phyloP scores from a whole-genome alignment of 1,140 invertebrate genomes.

The Arctopsyche grandis region DNA sequence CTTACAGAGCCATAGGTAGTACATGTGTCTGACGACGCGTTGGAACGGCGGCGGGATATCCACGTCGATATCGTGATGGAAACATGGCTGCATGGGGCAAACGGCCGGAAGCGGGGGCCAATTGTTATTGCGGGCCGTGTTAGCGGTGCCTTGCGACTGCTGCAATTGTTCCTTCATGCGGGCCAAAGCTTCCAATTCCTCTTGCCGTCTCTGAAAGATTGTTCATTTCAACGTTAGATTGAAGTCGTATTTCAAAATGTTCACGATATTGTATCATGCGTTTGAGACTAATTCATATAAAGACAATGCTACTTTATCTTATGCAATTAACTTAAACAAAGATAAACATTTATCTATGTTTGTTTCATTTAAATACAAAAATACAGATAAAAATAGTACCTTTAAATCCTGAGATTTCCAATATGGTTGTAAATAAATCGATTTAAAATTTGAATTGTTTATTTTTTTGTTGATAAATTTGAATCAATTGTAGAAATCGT shows the following conservation, averaged over 20 bases:
- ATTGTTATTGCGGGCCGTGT: conserved; percentile 88
- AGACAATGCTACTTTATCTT: background rate
- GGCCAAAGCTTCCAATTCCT: conserved; percentile 88
- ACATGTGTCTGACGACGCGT: conserved; percentile 91
- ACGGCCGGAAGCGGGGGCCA: conserved; percentile 96
- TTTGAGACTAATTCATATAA: background rate
- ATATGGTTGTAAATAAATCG: too few species aligned
- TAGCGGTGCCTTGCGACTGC: conserved; percentile 71
- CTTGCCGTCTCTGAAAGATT: conserved; percentile 75
- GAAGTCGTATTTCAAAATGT: too few species aligned
- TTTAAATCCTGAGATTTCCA: too few species aligned
- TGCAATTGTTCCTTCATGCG: conserved; percentile 89
- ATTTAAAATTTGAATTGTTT: too few species aligned
- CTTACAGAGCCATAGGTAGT: conserved; percentile 98
- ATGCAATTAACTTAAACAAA: background rate
- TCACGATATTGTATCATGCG: too few species aligned
- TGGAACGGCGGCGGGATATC: conserved; percentile 99
- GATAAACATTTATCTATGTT: background rate
- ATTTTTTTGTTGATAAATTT: too few species aligned
- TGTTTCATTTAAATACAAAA: background rate
- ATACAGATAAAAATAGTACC: too few species aligned
- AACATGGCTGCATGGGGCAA: conserved; percentile 95
- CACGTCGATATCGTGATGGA: conserved; percentile 99
- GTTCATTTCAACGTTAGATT: too few species aligned
- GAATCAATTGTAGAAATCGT: too few species aligned